Conservation (phyloP, 2,113 vertebrate species). For the Alligator sinensis region DNA sequence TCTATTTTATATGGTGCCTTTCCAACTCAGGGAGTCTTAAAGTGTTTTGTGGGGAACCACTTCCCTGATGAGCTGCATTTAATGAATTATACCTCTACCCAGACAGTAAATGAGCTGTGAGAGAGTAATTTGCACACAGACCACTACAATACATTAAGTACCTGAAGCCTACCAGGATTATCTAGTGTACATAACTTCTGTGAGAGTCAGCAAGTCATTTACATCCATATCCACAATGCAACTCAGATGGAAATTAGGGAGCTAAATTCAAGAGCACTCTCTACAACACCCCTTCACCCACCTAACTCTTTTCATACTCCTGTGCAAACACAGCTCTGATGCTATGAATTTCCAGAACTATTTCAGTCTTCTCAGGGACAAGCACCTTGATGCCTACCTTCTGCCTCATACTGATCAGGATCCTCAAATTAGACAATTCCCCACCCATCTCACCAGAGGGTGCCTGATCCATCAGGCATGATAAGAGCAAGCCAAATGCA, state of each 20-base stretch:
- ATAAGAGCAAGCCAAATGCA: not conserved
- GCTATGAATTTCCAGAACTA: no score
- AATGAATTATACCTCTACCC: conserved; percentile 25
- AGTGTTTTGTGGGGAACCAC: conserved; percentile 19
- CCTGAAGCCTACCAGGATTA: not conserved
- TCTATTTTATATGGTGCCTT: not conserved
- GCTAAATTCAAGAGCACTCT: no score
- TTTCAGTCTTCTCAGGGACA: no score
- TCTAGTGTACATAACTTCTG: not conserved
- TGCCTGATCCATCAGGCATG: not conserved
- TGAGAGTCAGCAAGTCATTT: not conserved
- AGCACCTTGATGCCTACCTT: no score
- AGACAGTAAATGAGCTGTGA: not conserved
- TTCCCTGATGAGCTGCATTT: conserved; percentile 36
- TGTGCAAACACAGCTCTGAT: no score
- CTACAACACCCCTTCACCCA: no score
- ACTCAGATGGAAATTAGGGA: no score
- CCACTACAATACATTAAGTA: not conserved
- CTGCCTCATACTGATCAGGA: no score
- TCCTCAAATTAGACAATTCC: no score
- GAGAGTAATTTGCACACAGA: not conserved
- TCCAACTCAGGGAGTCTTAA: not conserved
- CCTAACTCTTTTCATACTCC: no score
- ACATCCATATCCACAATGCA: no score
- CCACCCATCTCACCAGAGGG: not conserved